Base-by-base conservation (phyloP, 2,888 invertebrate genomes). In the Sturmia bella region DNA sequence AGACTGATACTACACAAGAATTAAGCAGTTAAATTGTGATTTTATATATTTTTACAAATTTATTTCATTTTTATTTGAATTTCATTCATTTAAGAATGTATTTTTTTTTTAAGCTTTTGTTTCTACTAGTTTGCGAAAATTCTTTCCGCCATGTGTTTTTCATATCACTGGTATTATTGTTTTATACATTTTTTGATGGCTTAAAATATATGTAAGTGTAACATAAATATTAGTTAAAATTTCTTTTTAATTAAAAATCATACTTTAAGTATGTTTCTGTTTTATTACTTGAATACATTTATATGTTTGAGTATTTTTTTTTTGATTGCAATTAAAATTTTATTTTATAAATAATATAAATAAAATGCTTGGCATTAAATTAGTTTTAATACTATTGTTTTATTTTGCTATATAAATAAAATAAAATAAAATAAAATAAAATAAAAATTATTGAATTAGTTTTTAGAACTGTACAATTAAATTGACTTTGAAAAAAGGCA, bases 311-410 rank as follows among this genome's bases (percentile, higher is more conserved):
- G 21, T 54, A n/a, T 69, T 27, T 74, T 64, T 39, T 52, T 64
- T 72, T 72, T 54, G 52, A 19, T 57, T 72, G 43, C 41, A 52
- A 39, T 48, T 41, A 68, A 17, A 66, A 45, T 19, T 57, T 39
- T 64, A 45, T 70, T 75, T 68, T 72, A 52, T 77, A 77, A 74
- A 77, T 70, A 77, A 73, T 77, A 32, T 7, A 81, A 81, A 77
- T 80, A 80, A 68, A 79, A 83, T 83, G 78, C 78, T 83, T 75
- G 37, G 79, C 82, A 79, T 83, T 79, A 75, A 78, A 75, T 56
- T 68, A 79, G 37, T 75, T 75, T 48, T 63, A 79, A 83, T 83
- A 79, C 78, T 79, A 54, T 50, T 57, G 17, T 48, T 45, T 72
- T 78, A 7, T 74, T 54, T 48, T 74, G 37, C 43, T 64, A 37